phyloP scores from a whole-genome alignment of 2,888 invertebrate genomes.

The Molanna angustata region DNA sequence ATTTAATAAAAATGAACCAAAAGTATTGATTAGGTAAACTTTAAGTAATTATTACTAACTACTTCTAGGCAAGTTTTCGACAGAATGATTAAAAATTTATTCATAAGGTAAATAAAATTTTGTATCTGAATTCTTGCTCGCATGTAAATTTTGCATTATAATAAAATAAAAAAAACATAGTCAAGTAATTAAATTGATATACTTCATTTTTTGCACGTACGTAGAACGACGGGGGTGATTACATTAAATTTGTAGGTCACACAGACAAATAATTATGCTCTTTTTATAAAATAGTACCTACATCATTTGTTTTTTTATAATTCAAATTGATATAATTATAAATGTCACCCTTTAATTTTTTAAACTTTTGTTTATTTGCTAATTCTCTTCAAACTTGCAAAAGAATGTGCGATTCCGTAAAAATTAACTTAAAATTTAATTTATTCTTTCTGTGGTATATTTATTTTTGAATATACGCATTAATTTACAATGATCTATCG shows the following conservation, averaged over 20 bases:
- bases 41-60: slow-evolving; percentile 55
- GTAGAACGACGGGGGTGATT: slow-evolving; percentile 20
- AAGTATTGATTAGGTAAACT: slow-evolving; percentile 56
- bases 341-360: too few species aligned
- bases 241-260: slow-evolving; percentile 24
- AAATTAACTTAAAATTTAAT: too few species aligned
- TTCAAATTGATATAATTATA: too few species aligned
- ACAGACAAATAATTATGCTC: slow-evolving; percentile 13
- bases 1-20: slow-evolving; percentile 45
- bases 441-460: too few species aligned
- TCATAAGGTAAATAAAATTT: slow-evolving; percentile 57
- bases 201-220: slow-evolving; percentile 28
- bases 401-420: too few species aligned
- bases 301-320: too few species aligned
- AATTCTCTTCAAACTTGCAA: too few species aligned
- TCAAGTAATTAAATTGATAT: slow-evolving; percentile 24
- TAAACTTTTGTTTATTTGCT: too few species aligned
- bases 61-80: slow-evolving; percentile 58
- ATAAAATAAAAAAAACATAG: too few species aligned
- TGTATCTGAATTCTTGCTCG: slow-evolving; percentile 60
- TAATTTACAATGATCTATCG: too few species aligned
- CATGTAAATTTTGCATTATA: slow-evolving; percentile 51
- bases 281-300: too few species aligned
- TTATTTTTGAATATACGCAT: too few species aligned
- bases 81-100: slow-evolving; percentile 48